Base-by-base conservation (phyloP, 1,140 invertebrate species). In the Caenorhabditis briggsae region DNA sequence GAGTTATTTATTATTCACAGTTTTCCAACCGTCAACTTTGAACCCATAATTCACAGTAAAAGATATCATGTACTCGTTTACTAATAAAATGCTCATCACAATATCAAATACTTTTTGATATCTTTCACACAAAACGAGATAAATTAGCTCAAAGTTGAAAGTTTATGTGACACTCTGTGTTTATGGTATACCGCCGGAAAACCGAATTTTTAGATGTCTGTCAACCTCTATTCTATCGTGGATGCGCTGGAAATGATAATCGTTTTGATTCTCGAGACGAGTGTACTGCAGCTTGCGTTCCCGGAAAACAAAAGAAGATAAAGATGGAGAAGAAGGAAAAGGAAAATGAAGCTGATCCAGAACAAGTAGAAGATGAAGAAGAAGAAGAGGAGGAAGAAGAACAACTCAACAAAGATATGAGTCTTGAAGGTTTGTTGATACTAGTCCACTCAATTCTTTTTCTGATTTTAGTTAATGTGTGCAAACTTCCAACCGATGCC, bases 171-270 rank as follows among this genome's bases (percentile, higher is more conserved):
- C n/a, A n/a, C n/a, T n/a, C n/a, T n/a, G n/a, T n/a, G n/a, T n/a
- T n/a, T n/a, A n/a, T n/a, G n/a, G n/a, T n/a, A n/a, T n/a, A n/a
- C n/a, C n/a, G n/a, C n/a, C n/a, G n/a, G n/a, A n/a, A n/a, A n/a
- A n/a, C n/a, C n/a, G n/a, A 46, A 1, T 14, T 43, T 84, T 70
- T 50, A 85, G 84, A 85, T 48, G 84, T 85, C 5, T 85, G 84
- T 16, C 84, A 85, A 50, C 84, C 84, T 1, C 14, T 85, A 9
- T 85, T 85, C 33, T 61, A 85, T 74, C 84, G 84, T 5, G 84
- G 84, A 18, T 85, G 84, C 56, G 84, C 48, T 41, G 84, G 84
- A 50, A 85, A 85, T 56, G 50, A 50, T 23, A 85, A 85, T 25
- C 84, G 65, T 46, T 85, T 85, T 43, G 53, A 58, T 16, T 56